Base-by-base conservation (phyloP, 2,888 invertebrate genomes). In the Athalia circularis region DNA sequence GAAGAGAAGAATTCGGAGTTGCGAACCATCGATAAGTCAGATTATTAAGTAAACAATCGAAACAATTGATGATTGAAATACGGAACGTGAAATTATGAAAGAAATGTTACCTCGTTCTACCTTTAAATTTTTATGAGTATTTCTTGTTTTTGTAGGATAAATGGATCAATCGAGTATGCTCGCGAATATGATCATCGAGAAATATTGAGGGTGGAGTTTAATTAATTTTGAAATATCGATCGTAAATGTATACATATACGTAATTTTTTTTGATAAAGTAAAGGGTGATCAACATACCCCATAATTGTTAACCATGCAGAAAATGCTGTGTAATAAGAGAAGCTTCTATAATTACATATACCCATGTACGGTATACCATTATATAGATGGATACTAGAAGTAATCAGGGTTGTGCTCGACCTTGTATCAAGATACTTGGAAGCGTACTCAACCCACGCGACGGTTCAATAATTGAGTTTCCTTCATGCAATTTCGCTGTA, bases 1-100 rank as follows among this genome's bases (percentile, higher is more conserved):
- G 8, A 15, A 29, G 29, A 29, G 57, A 59, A 59, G 57, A 13
- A 13, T 59, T 57, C 57, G 59, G 47, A 9, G 9, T 72, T 72
- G 59, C 13, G 57, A 13, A 52, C 72, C 43, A 72, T 29, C 72
- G 72, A 59, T 72, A 57, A 72, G 13, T 9, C 47, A 72, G 72
- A 72, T 72, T 72, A 9, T 59, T 47, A 13, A 29, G 2, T 29
- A 29, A 29, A 29, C 29, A 29, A 29, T 29, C 29, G 4, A 13
- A 59, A 13, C 59, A 5, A 47, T 47, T 47, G 72, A 72, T 57
- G 72, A 59, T 72, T n/a, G n/a, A 59, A 57, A 59, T 59, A 9
- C 13, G 11, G 6, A 13, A 6, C 5, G 1, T 9, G 5, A 8
- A 4, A 8, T 68, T 43, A 29, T 68, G 50, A 9, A 43, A 52